Conservation (phyloP, 2,113 vertebrate species). For the Zosterops hypoxanthus region DNA sequence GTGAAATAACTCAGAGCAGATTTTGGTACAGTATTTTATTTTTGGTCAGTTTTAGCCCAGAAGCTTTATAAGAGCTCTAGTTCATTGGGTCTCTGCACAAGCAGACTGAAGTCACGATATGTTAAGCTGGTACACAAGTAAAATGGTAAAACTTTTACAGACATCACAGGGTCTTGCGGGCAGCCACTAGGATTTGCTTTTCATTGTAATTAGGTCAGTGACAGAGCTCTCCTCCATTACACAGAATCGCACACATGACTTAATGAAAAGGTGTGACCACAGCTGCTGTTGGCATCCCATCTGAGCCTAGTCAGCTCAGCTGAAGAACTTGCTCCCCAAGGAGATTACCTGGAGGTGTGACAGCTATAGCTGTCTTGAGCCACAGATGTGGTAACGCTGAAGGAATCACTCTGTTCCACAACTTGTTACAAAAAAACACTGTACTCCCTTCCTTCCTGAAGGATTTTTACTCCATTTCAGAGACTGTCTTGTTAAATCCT, state of each 20-base stretch:
- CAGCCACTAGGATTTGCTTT: not conserved
- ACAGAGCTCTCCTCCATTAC: not conserved
- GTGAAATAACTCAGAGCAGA: not conserved
- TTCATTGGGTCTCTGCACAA: not conserved
- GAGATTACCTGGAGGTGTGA: not conserved
- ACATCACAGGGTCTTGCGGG: not conserved
- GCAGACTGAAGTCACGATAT: not conserved
- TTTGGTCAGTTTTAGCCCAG: not conserved
- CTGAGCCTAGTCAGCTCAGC: not conserved
- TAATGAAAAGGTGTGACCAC: conserved; percentile 18
- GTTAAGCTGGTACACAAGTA: not conserved
- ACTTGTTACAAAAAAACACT: not conserved
- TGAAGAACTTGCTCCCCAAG: conserved; percentile 38
- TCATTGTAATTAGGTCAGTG: not conserved
- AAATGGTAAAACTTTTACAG: not conserved
- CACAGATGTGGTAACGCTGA: not conserved
- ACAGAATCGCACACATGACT: not conserved
- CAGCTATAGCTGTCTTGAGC: not conserved
- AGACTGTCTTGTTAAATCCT: not conserved
- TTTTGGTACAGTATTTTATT: not conserved
- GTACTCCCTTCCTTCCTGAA: not conserved
- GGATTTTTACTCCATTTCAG: not conserved
- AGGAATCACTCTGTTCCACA: not conserved
- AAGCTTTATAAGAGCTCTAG: not conserved
- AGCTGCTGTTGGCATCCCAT: not conserved